Percentiles rank a stretch among this genome's conserved stretches.
phyloP scores from a whole-genome alignment of 2,888 invertebrate species.

The Flabesymbios commensalis region DNA sequence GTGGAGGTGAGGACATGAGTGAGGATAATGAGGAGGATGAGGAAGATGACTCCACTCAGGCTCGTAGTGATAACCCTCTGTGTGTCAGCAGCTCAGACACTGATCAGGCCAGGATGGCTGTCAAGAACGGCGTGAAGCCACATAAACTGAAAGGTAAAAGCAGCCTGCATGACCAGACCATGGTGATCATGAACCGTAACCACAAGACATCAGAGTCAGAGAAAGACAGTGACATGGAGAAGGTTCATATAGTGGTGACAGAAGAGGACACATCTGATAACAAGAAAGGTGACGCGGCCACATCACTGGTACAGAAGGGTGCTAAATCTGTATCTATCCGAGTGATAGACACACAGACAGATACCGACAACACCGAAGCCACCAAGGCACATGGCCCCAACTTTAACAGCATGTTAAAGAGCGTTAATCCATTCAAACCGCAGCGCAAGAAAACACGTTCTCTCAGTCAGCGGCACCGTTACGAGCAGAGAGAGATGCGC shows the following conservation, averaged over 20 bases:
- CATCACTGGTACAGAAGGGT: not conserved
- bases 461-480: constrained; percentile 14
- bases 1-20: constrained; percentile 18
- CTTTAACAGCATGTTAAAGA: not conserved
- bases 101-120: not conserved
- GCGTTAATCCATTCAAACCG: constrained; percentile 8
- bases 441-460: constrained; percentile 10
- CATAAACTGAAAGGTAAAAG: not conserved
- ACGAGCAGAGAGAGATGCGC: constrained; percentile 55
- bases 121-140: not conserved
- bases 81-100: not conserved
- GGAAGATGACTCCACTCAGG: constrained; percentile 9
- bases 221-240: not conserved
- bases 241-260: not conserved
- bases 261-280: not conserved
- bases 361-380: not conserved
- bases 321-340: not conserved
- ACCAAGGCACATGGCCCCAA: not conserved
- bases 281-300: too few species aligned
- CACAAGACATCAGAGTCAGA: not conserved
- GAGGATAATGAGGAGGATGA: constrained; percentile 18
- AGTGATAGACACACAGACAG: not conserved
- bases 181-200: not conserved
- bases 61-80: not conserved
- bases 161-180: not conserved